Evolutionary conservation across 1,140 invertebrate species (phyloP), one percentile per base, ranked within the genome.

Genomic region (Saccostrea echinata): DNA sequence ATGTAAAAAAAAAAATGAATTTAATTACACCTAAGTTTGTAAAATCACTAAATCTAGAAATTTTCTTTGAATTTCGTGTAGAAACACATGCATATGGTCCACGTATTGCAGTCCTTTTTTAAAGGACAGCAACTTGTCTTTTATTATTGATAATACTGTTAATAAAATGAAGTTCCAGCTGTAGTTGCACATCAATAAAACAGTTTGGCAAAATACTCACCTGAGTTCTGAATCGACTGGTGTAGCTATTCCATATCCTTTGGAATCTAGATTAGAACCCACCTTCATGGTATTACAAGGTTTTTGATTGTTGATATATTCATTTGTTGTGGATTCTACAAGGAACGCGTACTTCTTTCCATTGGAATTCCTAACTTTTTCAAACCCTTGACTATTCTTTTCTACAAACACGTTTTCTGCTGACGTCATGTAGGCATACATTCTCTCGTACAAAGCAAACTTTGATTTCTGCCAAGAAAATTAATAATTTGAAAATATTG

Each of bases 211-310:
- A 33, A 57, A 27, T n/a, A 51, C 24, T 91, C 76, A 98, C 98
- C 97, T 98, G 33, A 99, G 95, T 21, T 97, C 97, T 6, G 98
- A 99, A 86, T 97, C 97, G 81, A 98, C 96, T 1, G 98, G 97
- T 43, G 98, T 99, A 1, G 98, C 98, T 64, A 99, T 97, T 24
- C 98, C 98, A 94, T 98, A 99, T 88, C 98, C 98, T 95, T 99
- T 98, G 21, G 97, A 97, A 94, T 99, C 98, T 87, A 99, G 96
- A 95, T 98, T 97, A 91, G 97, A 96, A 1, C 98, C 98, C 55
- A 99, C 96, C 88, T 95, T 98, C 97, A 99, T 98, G 1, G 98
- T 99, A 93, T 99, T 97, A 95, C 98, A 99, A 0, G 98, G 98
- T 92, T 97, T 96, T 86, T 97, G 95, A 92, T 98, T 97, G 95